These are phyloP conservation scores for Lasioglossum pauxillum DNA, from an alignment of 2,888 invertebrate genomes.

Conservation along the genomic window DNA sequence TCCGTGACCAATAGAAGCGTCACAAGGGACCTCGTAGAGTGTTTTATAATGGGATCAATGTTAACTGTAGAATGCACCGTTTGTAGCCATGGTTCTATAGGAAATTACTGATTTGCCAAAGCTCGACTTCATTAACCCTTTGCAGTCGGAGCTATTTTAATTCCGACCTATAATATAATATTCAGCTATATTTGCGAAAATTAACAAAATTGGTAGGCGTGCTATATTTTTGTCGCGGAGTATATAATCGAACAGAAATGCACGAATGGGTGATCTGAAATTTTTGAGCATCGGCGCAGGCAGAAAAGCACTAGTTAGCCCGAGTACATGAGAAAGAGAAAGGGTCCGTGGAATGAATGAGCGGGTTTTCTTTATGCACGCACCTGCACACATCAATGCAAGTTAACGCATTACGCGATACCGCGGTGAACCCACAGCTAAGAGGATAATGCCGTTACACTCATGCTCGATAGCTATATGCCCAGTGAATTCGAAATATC, in stretches of 20 bases:
- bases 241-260: not conserved
- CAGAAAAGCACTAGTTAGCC: not conserved
- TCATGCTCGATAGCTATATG: slow-evolving; percentile 60
- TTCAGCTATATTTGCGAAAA: too few species aligned
- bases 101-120: too few species aligned
- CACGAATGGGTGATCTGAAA: not conserved
- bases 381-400: slow-evolving; percentile 69
- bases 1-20: too few species aligned
- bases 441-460: slow-evolving; percentile 71
- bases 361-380: slow-evolving; percentile 63
- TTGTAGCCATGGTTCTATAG: too few species aligned
- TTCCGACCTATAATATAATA: too few species aligned
- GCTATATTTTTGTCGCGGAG: too few species aligned
- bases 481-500: slow-evolving; percentile 72
- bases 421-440: slow-evolving; percentile 55
- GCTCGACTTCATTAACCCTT: too few species aligned
- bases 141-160: too few species aligned
- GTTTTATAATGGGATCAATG: too few species aligned
- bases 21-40: too few species aligned
- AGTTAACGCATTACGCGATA: slow-evolving; percentile 68
- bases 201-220: too few species aligned
- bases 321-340: slow-evolving; percentile 17
- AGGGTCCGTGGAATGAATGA: slow-evolving; percentile 45
- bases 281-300: not conserved
- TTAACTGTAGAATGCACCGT: too few species aligned